A percentile compares a stretch with the other conserved stretches of the same genome.
Conservation (phyloP, 2,888 invertebrate species). For the Magallana nippona region DNA sequence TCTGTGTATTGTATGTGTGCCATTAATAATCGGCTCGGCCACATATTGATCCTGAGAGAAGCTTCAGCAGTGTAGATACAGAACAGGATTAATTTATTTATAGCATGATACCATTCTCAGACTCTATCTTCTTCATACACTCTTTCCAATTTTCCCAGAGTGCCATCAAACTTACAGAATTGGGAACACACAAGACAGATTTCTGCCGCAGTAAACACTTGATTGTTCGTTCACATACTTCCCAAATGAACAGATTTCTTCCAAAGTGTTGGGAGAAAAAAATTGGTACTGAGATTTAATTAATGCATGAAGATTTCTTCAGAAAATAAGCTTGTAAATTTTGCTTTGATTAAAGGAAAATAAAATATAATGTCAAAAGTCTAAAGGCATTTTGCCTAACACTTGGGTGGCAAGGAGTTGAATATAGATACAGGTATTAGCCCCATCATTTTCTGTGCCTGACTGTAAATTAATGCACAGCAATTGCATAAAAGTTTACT, state of each 20-base stretch:
- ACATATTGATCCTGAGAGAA: slow-evolving; percentile 25
- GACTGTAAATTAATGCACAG: background rate
- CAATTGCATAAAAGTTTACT: background rate
- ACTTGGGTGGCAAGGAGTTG: background rate
- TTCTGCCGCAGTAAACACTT: background rate
- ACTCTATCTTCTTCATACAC: background rate
- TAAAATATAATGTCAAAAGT: background rate
- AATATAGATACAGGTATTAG: background rate
- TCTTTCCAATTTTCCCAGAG: slow-evolving; percentile 3
- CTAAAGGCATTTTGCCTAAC: background rate
- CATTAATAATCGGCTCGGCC: slow-evolving; percentile 31
- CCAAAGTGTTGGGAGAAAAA: too few species aligned
- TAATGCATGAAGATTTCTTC: too few species aligned
- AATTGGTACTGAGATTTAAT: too few species aligned
- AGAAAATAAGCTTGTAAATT: background rate
- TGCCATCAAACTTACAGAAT: slow-evolving; percentile 27
- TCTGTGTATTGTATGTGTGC: slow-evolving; percentile 33
- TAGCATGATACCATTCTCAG: slow-evolving; percentile 28
- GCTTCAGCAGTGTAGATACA: slow-evolving; percentile 14
- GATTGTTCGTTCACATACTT: background rate
- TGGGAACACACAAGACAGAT: background rate
- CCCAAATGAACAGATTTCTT: background rate
- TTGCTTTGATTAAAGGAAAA: background rate
- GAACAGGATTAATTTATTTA: slow-evolving; percentile 31
- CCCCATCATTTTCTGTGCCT: background rate